Base-by-base conservation (phyloP, 2,888 invertebrate genomes). In the Gonocerus acuteangulatus region DNA sequence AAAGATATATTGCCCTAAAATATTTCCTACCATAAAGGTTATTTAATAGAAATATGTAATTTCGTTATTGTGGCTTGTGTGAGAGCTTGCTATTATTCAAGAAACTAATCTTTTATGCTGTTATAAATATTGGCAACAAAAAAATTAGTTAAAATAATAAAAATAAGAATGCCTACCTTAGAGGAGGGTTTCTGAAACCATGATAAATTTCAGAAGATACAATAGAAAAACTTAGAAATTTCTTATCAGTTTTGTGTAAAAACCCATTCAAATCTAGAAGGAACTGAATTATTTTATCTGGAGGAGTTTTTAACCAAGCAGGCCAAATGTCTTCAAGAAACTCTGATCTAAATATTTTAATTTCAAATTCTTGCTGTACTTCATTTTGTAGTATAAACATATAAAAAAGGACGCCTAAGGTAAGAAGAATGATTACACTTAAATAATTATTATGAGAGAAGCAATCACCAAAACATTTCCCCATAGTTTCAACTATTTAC, bases 211-310 rank as follows among this genome's bases (percentile, higher is more conserved):
- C 54, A 1, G 65, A 62, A 2, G 66, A 57, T 23, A 65, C 66
- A 15, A 66, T 63, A 1, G 66, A 61, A 47, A 66, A 65, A 42
- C 66, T 66, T 21, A 65, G 34, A 52, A 66, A 66, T 32, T 60
- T 48, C 39, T 65, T 56, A 51, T 65, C 52, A 7, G 48, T 42
- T 21, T 42, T 27, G 32, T 51, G 58, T 18, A 63, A 22, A n/a
- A 21, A 32, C 36, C 32, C 15, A 19, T 61, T 48, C 7, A 22
- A 21, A 13, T 52, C 23, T 2, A 63, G 15, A 2, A 11, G 4
- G 19, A 61, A 65, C 18, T 48, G 19, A 27, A 48, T 49, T 21
- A 62, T n/a, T 36, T 60, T 63, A 36, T 65, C 62, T 3, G 61
- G 61, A 15, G 52, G 42, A 2, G 49, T 61, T 19, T 63, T 63